phyloP scores from a whole-genome alignment of 2,113 vertebrate genomes.

The Osmerus eperlanus region DNA sequence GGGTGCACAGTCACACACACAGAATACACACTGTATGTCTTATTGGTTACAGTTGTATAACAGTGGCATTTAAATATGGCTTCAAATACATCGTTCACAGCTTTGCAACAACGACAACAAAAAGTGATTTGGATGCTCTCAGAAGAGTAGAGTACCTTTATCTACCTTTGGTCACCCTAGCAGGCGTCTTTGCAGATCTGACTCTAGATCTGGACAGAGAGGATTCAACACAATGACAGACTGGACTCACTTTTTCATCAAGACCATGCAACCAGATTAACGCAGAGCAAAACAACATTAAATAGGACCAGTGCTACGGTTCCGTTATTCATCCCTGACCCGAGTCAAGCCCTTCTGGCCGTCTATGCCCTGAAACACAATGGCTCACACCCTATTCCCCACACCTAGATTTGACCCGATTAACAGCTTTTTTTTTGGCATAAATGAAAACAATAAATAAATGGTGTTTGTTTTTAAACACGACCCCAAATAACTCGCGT shows the following conservation, averaged over 20 bases:
- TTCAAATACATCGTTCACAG: slow-evolving; percentile 40
- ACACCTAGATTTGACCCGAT: slow-evolving; percentile 24
- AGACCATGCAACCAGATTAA: slow-evolving; percentile 14
- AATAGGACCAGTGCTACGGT: slow-evolving; percentile 23
- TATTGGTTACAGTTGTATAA: slow-evolving; percentile 14
- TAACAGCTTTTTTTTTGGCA: slow-evolving; percentile 44
- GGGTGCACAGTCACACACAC: neutral
- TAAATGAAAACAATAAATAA: slow-evolving; percentile 53
- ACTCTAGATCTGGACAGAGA: neutral
- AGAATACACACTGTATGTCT: slow-evolving; percentile 18
- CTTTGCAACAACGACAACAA: neutral
- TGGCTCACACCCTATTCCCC: neutral
- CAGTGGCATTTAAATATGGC: slow-evolving; percentile 53
- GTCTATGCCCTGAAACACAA: neutral
- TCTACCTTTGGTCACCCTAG: neutral
- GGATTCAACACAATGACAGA: slow-evolving; percentile 14
- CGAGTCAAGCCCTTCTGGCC: neutral
- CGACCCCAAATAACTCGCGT: slow-evolving; percentile 10
- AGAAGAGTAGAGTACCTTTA: neutral
- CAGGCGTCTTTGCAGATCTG: neutral
- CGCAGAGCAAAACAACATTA: slow-evolving; percentile 26
- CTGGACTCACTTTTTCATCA: neutral
- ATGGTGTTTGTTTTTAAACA: slow-evolving; percentile 13
- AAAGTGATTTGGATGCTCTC: slow-evolving; percentile 6
- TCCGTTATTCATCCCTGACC: slow-evolving; percentile 6